Percentiles rank a stretch among this genome's conserved stretches.
Conservation (phyloP, 2,113 vertebrate species). For the Ceratotherium simum region DNA sequence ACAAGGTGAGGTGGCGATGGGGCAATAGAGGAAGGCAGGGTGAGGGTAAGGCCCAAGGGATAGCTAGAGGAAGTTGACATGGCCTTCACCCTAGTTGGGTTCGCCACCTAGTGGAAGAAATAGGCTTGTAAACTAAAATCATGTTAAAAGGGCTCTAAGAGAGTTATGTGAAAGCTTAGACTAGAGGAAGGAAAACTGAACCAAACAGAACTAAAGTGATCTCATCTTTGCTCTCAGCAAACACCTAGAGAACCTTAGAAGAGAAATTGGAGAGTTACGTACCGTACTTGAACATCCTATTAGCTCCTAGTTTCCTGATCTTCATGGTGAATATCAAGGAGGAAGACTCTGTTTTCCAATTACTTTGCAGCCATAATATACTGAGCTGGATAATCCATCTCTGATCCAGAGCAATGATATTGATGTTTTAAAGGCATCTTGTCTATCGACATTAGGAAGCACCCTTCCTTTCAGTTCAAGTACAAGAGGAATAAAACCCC, state of each 20-base stretch:
- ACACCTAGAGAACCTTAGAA: constrained; percentile 87
- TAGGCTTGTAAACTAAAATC: background rate
- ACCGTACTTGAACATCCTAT: constrained; percentile 26
- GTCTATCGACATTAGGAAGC: background rate
- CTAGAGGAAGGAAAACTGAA: constrained; percentile 74
- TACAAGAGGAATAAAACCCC: background rate
- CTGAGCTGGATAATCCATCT: background rate
- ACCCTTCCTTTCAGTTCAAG: background rate
- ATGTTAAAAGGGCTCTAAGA: background rate
- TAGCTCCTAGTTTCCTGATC: background rate
- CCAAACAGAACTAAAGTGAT: constrained; percentile 91
- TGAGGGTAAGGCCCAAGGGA: background rate
- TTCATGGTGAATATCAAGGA: background rate
- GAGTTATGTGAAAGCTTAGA: background rate
- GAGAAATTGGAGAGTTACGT: constrained; percentile 35
- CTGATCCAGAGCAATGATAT: background rate
- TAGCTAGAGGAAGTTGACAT: background rate
- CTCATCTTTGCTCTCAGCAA: constrained; percentile 94
- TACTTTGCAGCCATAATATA: no score
- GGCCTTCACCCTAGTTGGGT: background rate
- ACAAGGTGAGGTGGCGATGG: background rate
- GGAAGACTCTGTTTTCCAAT: background rate
- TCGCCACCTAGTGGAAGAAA: background rate
- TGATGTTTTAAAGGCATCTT: background rate
- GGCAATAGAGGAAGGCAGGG: background rate